phyloP scores from a whole-genome alignment of 2,888 invertebrate genomes.

The Tenodera sinensis region DNA sequence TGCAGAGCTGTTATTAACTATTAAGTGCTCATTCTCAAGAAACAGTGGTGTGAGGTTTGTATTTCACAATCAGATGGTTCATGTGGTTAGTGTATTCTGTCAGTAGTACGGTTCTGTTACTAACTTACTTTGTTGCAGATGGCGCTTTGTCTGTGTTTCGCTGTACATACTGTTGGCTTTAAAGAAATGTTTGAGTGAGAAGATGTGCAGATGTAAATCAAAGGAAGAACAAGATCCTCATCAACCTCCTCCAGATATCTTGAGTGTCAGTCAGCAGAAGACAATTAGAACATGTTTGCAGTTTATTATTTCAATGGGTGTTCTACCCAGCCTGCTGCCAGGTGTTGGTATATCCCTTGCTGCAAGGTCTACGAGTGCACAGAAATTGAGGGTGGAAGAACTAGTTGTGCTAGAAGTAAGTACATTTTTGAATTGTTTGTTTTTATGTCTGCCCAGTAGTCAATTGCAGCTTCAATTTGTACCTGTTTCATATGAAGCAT shows the following conservation, averaged over 20 bases:
- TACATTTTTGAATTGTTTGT: not conserved
- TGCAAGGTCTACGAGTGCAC: slow-evolving; percentile 46
- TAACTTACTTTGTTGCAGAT: slow-evolving; percentile 23
- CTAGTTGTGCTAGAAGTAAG: slow-evolving; percentile 48
- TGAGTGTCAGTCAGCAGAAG: slow-evolving; percentile 44
- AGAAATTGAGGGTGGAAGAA: slow-evolving; percentile 41
- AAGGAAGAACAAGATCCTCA: not conserved
- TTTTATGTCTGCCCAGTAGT: not conserved
- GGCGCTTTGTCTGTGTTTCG: slow-evolving; percentile 32
- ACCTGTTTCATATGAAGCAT: too few species aligned
- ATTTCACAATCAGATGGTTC: not conserved
- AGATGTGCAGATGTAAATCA: not conserved
- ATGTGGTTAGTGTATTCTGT: not conserved
- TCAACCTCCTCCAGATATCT: slow-evolving; percentile 15
- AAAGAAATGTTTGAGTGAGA: slow-evolving; percentile 26
- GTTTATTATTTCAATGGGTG: slow-evolving; percentile 60
- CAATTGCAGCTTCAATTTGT: not conserved
- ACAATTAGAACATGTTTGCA: slow-evolving; percentile 59
- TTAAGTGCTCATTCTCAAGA: slow-evolving; percentile 23
- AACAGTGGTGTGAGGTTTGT: slow-evolving; percentile 30
- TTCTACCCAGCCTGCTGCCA: slow-evolving; percentile 61
- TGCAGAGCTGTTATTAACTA: slow-evolving; percentile 18
- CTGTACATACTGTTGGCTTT: slow-evolving; percentile 32
- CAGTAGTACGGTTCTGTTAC: not conserved
- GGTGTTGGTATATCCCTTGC: slow-evolving; percentile 57